A percentile compares a stretch with the other conserved stretches of the same genome.
Evolutionary conservation across 2,888 invertebrate genomes (phyloP).

Genomic region (Euspilapteryx auroguttella): DNA sequence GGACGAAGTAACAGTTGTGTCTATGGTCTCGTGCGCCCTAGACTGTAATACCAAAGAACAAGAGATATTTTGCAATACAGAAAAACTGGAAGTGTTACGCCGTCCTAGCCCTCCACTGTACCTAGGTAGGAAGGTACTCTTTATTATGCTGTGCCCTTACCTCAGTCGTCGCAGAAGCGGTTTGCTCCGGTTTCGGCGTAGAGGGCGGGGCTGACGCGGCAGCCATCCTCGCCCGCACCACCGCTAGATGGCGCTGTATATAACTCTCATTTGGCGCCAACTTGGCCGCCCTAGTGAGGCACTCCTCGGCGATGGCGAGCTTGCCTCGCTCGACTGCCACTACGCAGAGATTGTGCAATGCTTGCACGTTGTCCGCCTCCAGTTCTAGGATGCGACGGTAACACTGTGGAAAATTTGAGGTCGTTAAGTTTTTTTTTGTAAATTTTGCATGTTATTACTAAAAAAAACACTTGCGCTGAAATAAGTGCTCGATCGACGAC

Average conservation of each 20-base stretch:
- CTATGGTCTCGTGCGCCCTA: no score
- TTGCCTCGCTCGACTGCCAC: constrained; percentile 92
- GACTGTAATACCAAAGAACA: no score
- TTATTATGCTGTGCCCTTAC: no score
- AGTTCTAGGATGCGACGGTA: constrained; percentile 85
- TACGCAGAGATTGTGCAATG: constrained; percentile 93
- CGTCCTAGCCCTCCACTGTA: no score
- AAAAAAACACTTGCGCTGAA: no score
- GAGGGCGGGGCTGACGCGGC: constrained; percentile 12
- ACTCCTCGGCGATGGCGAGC: constrained; percentile 81
- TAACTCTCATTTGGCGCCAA: constrained; percentile 91
- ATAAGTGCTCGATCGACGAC: no score
- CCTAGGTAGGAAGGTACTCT: no score
- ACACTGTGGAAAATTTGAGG: constrained; percentile 62
- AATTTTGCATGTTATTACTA: no score
- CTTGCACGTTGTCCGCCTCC: constrained; percentile 91
- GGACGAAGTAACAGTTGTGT: no score
- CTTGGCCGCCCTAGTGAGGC: constrained; percentile 77
- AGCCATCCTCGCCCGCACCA: constrained; percentile 70
- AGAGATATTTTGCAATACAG: no score
- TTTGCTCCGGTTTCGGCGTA: constrained; percentile 9
- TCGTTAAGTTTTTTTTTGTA: neutral
- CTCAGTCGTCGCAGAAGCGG: no score
- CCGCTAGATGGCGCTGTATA: constrained; percentile 85
- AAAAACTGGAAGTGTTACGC: no score